These are phyloP conservation scores for Pocillopora damicornis DNA, from an alignment of 64 coral and sea anemone genomes.

Conservation along the genomic window DNA sequence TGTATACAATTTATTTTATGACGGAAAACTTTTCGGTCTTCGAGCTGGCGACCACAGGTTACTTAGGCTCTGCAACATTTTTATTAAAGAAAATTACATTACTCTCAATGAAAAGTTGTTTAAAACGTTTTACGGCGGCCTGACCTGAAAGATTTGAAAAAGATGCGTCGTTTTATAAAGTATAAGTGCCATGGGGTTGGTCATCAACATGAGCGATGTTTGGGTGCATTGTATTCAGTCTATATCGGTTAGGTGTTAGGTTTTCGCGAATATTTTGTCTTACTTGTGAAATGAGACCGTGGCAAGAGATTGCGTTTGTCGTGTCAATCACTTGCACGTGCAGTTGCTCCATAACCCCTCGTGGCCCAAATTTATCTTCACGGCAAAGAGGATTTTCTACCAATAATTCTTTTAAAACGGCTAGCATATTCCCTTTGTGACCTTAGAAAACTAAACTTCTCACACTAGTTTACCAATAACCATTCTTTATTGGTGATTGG, in stretches of 20 bases:
- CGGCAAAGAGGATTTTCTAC: not conserved
- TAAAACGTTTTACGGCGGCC: constrained; percentile 45
- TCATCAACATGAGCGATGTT: constrained; percentile 26
- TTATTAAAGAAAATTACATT: constrained; percentile 23
- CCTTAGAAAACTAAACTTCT: not conserved
- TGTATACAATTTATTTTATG: constrained; percentile 18
- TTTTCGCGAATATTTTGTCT: not conserved
- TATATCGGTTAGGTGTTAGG: constrained; percentile 31
- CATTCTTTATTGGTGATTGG: not conserved
- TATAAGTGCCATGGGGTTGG: constrained; percentile 37
- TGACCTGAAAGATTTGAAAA: constrained; percentile 32
- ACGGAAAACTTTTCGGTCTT: constrained; percentile 24
- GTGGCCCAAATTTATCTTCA: no score
- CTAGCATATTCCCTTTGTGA: not conserved
- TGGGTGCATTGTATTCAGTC: constrained; percentile 43
- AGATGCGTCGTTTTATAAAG: constrained; percentile 37
- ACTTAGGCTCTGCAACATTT: constrained; percentile 26
- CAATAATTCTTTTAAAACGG: constrained; percentile 12
- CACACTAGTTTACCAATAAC: not conserved
- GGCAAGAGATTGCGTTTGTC: no score
- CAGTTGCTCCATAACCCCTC: no score
- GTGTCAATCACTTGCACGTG: no score
- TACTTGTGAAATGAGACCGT: no score
- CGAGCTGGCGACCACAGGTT: constrained; percentile 38
- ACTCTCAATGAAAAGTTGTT: constrained; percentile 35